Evolutionary conservation across 2,797 vertebrate species (phyloP), one percentile per base, ranked within the genome.

Genomic region (Hirundo rustica): DNA sequence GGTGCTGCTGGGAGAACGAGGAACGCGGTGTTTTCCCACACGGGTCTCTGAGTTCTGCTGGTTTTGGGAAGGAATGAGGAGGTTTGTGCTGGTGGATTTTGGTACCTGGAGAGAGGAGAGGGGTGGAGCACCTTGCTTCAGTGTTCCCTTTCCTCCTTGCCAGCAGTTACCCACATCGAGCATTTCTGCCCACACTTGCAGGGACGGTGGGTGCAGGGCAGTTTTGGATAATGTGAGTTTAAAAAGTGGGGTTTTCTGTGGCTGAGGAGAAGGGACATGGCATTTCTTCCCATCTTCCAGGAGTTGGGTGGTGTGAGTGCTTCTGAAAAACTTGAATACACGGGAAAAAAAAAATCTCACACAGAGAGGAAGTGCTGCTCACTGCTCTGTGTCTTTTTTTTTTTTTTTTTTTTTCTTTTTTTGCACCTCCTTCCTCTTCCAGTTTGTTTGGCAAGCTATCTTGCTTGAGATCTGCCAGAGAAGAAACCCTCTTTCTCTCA

Each of bases 241-340:
- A 17, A 57, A 53, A 85, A 67, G 16, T 22, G 23, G 3, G 0
- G 0, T 4, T 61, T 94, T 58, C 82, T 78, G 29, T 11, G 22
- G 30, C 75, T 89, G 36, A 25, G 36, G 53, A 80, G 58, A 54
- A 83, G 22, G 20, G 40, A 86, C 18, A 45, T 42, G 32, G 32
- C 64, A 4, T 86, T 85, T 92, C 77, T 90, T 75, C 67, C 84
- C 44, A 78, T 93, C 70, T 90, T 79, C 13, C 74, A 75, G 85
- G 60, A 90, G 62, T 58, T 70, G 44, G 16, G 55, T 73, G 66
- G 40, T 62, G 36, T 34, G 40, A 68, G 62, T 84, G 78, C 95
- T 88, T 82, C 77, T 75, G 72, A 89, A 85, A 89, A 80, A 54
- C 57, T 58, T 91, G 72, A 82, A 91, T 95, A 62, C 29, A 81